Evolutionary conservation across 2,113 vertebrate genomes (phyloP).

Genomic region (Rafetus swinhoei): DNA sequence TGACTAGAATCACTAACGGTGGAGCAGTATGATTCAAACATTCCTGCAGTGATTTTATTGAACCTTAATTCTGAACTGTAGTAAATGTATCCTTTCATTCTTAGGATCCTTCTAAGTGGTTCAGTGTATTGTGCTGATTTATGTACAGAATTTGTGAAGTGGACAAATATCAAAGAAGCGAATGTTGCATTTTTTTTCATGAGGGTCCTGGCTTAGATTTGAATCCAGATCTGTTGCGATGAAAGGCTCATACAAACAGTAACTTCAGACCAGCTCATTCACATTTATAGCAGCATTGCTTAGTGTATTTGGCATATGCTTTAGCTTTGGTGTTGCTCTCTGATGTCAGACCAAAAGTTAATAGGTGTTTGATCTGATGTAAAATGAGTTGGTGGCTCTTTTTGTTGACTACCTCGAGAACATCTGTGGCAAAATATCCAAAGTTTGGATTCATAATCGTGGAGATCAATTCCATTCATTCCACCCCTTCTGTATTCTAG

Average conservation of each 20-base stretch:
- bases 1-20: not conserved
- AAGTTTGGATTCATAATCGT: not conserved
- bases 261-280: not conserved
- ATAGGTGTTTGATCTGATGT: not conserved
- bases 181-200: not conserved
- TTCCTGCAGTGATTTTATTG: not conserved
- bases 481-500: not conserved
- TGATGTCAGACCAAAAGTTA: conserved; percentile 31
- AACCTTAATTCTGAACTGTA: not conserved
- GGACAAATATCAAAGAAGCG: not conserved
- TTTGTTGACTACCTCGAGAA: not conserved
- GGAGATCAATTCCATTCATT: not conserved
- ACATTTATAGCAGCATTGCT: conserved; percentile 12
- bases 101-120: not conserved
- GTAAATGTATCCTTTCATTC: not conserved
- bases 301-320: conserved; percentile 38
- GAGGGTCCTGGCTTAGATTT: conserved; percentile 22
- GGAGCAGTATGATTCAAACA: not conserved
- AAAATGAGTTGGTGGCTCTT: not conserved
- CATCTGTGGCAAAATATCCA: not conserved
- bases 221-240: conserved; percentile 11
- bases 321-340: conserved; percentile 40
- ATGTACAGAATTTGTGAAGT: not conserved
- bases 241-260: conserved; percentile 1
- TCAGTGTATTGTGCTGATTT: not conserved